Base-by-base conservation (phyloP, 2,797 vertebrate species). In the Lycodopsis pacificus region DNA sequence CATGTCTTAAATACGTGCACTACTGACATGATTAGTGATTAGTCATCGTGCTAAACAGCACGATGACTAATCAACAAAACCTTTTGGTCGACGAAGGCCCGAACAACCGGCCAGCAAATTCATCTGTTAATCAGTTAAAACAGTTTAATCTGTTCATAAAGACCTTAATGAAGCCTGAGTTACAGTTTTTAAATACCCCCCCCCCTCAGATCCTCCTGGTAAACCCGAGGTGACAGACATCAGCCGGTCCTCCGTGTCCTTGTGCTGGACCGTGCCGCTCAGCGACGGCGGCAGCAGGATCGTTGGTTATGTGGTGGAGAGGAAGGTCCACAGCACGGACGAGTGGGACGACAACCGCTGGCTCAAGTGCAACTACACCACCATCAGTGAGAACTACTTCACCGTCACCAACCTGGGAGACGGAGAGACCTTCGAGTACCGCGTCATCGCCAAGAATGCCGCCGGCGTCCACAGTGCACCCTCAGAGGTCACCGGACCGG, bases 311-410 rank as follows among this genome's bases (percentile, higher is more conserved):
- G 95, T 99, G 64, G 92, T 99, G 83, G 98, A 99, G 81, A 97
- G 95, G 74, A 99, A 99, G 88, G 96, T 96, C 67, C 96, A 96
- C 84, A 94, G 89, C 88, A 96, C 92, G 0, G 96, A 98, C 44
- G 95, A 97, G 66, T 95, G 92, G 84, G 97, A 98, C 58, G 97
- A 98, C 74, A 95, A 96, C 73, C 97, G 97, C 81, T 99, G 98
- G 98, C 94, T 99, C 53, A 99, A 99, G 85, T 99, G 98, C 93
- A 99, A 99, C 89, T 99, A 99, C 75, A 98, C 98, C 69, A 99
- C 97, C 2, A 96, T 99, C 80, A 96, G 96, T 3, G 97, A 99
- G 84, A 99, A 97, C 73, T 95, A 91, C 88, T 99, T 98, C 90
- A 99, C 97, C 0, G 93, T 99, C 71, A 91, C 94, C 73, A 96